phyloP scores from a whole-genome alignment of 92 coral and sea anemone genomes.

The Paramuricea clavata region DNA sequence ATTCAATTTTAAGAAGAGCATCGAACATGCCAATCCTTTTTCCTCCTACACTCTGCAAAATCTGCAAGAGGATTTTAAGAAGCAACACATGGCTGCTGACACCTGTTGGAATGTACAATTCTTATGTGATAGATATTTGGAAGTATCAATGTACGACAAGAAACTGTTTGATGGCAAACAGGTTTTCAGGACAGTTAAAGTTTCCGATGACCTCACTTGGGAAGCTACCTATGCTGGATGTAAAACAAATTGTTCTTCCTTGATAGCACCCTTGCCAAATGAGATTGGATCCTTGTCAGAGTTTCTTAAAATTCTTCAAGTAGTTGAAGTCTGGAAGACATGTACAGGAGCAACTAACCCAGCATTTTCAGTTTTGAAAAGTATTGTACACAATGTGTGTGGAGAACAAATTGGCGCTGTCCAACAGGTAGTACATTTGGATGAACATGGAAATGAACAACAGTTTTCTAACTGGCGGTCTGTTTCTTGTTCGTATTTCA shows the following conservation, averaged over 20 bases:
- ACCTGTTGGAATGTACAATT: slow-evolving; percentile 44
- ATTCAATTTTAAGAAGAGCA: neutral
- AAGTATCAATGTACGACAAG: slow-evolving; percentile 41
- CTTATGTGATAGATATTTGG: slow-evolving; percentile 38
- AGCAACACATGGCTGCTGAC: neutral
- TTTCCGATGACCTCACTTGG: slow-evolving; percentile 52
- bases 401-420: slow-evolving; percentile 30
- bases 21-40: neutral
- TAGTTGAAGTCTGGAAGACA: slow-evolving; percentile 28
- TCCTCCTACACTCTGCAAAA: slow-evolving; percentile 13
- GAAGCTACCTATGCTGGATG: slow-evolving; percentile 55
- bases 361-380: slow-evolving; percentile 40
- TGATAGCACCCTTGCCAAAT: slow-evolving; percentile 8
- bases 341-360: slow-evolving; percentile 48
- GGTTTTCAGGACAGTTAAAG: slow-evolving; percentile 48
- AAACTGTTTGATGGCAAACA: slow-evolving; percentile 56
- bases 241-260: slow-evolving; percentile 15
- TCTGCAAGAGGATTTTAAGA: slow-evolving; percentile 33
- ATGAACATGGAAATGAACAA: slow-evolving; percentile 23
- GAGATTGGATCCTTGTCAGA: slow-evolving; percentile 10
- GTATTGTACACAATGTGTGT: slow-evolving; percentile 4
- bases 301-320: neutral
- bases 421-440: slow-evolving; percentile 2
- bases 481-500: slow-evolving; percentile 1
- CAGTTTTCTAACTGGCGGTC: slow-evolving; percentile 16